phyloP scores from a whole-genome alignment of 2,113 vertebrate species.

The Macrotis lagotis region DNA sequence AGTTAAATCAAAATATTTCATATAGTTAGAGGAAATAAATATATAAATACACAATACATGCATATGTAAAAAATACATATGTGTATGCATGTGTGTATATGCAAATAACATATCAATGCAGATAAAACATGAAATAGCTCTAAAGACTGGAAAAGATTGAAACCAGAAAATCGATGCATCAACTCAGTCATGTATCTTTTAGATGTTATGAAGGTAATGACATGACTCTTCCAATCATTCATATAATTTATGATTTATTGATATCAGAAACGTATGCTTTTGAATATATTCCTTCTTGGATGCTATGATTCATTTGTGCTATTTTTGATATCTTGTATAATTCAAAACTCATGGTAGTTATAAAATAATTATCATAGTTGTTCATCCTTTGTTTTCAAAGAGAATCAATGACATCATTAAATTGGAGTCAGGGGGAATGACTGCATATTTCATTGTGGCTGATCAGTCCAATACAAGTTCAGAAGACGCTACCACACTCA shows the following conservation, averaged over 20 bases:
- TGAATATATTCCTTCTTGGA: too few relatives aligned
- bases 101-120: neutral
- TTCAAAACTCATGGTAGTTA: neutral
- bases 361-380: neutral
- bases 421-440: neutral
- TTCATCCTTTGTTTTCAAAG: neutral
- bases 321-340: neutral
- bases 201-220: neutral
- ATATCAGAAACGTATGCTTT: neutral
- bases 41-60: neutral
- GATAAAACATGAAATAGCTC: constrained; percentile 20
- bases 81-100: too few relatives aligned
- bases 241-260: neutral
- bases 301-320: neutral
- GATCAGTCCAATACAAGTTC: too few relatives aligned
- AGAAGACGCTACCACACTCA: too few relatives aligned
- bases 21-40: neutral
- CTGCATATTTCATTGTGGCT: neutral
- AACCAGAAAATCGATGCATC: neutral
- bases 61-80: too few relatives aligned
- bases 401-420: neutral
- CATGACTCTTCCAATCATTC: too few relatives aligned
- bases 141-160: neutral
- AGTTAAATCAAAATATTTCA: neutral
- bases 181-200: neutral